Base-by-base conservation (phyloP, 92 coral and sea anemone genomes). In the Palythoa grandiflora region DNA sequence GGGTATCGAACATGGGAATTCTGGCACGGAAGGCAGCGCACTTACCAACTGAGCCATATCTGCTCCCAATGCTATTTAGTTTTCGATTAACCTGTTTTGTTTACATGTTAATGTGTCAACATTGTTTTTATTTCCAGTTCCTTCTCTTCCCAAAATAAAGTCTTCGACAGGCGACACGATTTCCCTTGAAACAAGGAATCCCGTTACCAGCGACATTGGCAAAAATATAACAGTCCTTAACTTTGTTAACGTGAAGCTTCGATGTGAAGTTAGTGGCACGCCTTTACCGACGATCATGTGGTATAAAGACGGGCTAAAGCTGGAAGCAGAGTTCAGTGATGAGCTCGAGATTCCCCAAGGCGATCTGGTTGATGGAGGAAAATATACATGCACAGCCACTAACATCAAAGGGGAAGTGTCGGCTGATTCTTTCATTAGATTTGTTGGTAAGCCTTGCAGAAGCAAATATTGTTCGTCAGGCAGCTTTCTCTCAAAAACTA, bases 211-310 rank as follows among this genome's bases (percentile, higher is more conserved):
- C 12, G 66, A 76, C 15, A 86, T 95, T 44, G 98, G 98, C 17
- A 92, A 90, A 75, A 91, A 90, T 83, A 61, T 95, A 3, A 89
- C 90, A 20, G 89, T 95, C 52, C 95, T 95, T 47, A 91, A 85
- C 35, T 86, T 88, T 12, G 81, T 89, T 70, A 90, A 89, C 57
- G 88, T 97, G 17, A 88, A 88, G 11, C n/a, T 97, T 8, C 85
- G 59, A 63, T 97, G 99, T 89, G 75, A 89, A 54, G 91, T 92
- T 77, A 68, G 21, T 47, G 99, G 98, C 3, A 84, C 88, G 11
- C 98, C 97, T 1, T 51, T 79, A 9, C 98, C 98, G 3, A 52
- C 77, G 16, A 68, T 95, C 77, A 70, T 89, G 17, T 95, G 98
- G 98, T 91, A 68, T 21, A 93, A 90, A 61, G 92, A 93, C 80